Evolutionary conservation across 2,797 vertebrate genomes (phyloP).

Genomic region (Heliangelus exortis): DNA sequence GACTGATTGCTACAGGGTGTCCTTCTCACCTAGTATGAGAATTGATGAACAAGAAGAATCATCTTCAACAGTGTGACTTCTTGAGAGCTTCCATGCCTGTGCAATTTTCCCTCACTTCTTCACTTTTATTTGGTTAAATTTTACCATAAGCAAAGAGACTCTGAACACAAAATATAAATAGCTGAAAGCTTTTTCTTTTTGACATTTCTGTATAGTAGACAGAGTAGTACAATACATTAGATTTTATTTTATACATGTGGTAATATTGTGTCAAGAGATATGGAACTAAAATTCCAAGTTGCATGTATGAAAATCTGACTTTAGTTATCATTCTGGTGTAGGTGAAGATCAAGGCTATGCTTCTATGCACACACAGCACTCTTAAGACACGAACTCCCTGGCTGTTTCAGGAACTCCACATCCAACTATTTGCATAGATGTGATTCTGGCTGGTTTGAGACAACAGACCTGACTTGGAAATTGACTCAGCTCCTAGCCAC

Average conservation of each 20-base stretch:
- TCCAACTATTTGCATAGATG: not conserved
- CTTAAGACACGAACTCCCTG: not conserved
- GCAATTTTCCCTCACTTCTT: not conserved
- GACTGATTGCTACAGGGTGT: not conserved
- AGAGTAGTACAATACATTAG: not conserved
- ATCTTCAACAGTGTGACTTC: not conserved
- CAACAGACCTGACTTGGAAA: not conserved
- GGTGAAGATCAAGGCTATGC: not conserved
- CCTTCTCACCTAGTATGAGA: not conserved
- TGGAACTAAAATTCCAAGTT: not conserved
- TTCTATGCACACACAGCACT: not conserved
- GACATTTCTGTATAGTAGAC: not conserved
- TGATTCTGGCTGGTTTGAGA: not conserved
- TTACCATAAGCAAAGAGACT: not conserved
- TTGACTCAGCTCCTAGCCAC: not conserved
- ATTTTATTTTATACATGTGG: not conserved
- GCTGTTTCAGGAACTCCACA: not conserved
- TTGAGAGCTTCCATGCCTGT: not conserved
- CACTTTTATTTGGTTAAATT: not conserved
- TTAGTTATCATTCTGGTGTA: not conserved
- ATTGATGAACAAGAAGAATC: not conserved
- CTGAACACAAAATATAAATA: not conserved
- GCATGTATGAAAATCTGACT: rapidly evolving
- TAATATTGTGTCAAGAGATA: not conserved
- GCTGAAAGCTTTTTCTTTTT: not conserved